phyloP scores from a whole-genome alignment of 1,140 invertebrate species.

The Scaptomyza hsui region DNA sequence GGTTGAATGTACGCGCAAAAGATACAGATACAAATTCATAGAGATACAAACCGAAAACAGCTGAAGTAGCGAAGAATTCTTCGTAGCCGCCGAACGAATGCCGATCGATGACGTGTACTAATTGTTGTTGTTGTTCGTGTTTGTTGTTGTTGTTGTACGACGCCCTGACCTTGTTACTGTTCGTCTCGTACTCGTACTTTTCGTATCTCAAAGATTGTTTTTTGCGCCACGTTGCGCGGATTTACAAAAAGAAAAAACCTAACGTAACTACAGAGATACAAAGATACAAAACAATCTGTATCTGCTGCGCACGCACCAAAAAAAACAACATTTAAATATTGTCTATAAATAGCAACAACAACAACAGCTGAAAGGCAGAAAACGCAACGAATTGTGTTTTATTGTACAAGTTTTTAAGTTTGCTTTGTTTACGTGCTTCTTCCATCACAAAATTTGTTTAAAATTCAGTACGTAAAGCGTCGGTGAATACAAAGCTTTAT shows the following conservation, averaged over 20 bases:
- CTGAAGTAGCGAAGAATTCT: slow-evolving; percentile 13
- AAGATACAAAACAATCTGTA: slow-evolving; percentile 17
- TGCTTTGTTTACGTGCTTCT: slow-evolving; percentile 20
- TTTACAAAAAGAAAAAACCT: slow-evolving; percentile 8
- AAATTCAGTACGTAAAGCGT: slow-evolving; percentile 13
- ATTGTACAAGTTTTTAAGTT: slow-evolving; percentile 50
- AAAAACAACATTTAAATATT: slow-evolving; percentile 53
- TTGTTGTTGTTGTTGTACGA: slow-evolving; percentile 38
- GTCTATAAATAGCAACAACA: slow-evolving; percentile 64
- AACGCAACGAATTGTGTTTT: slow-evolving; percentile 52
- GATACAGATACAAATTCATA: slow-evolving; percentile 10
- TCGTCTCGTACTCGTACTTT: slow-evolving; percentile 18
- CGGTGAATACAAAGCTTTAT: background rate
- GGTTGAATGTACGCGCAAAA: slow-evolving; percentile 65
- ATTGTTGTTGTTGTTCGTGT: slow-evolving; percentile 33
- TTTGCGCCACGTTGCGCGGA: slow-evolving; percentile 34
- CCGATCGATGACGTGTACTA: slow-evolving; percentile 64
- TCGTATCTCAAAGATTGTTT: slow-evolving; percentile 28
- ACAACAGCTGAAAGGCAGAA: slow-evolving; percentile 38
- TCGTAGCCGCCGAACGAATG: slow-evolving; percentile 42
- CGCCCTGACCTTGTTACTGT: slow-evolving; percentile 77
- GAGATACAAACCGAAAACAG: slow-evolving; percentile 10
- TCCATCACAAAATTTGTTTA: slow-evolving; percentile 4
- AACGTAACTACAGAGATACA: slow-evolving; percentile 40
- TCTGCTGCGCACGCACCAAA: slow-evolving; percentile 42